phyloP scores from a whole-genome alignment of 2,113 vertebrate species.

The Sinocyclocheilus grahami region DNA sequence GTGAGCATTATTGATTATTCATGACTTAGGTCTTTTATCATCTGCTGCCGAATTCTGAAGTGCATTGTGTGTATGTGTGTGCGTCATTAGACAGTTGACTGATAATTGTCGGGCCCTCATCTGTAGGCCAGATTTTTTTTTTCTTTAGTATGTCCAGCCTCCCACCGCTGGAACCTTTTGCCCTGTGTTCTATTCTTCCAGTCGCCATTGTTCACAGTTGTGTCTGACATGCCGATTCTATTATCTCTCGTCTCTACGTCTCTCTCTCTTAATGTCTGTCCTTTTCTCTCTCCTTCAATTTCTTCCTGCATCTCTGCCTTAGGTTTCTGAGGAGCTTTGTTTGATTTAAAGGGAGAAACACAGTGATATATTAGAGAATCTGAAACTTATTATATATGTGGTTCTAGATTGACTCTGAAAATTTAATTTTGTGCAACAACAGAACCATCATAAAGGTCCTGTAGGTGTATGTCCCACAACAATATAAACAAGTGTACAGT shows the following conservation, averaged over 20 bases:
- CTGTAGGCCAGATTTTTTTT: background rate
- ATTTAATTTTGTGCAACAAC: background rate
- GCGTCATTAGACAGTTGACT: background rate
- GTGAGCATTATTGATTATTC: conserved; percentile 46
- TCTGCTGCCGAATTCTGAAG: background rate
- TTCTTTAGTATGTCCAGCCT: background rate
- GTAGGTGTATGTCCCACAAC: background rate
- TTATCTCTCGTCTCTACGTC: conserved; percentile 3
- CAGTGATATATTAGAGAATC: background rate
- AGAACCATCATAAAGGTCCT: background rate
- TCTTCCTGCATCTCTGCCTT: background rate
- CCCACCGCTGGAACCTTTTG: background rate
- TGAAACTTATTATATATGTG: conserved; percentile 4
- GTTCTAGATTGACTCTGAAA: background rate
- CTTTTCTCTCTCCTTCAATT: background rate
- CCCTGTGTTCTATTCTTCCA: background rate
- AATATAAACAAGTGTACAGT: background rate
- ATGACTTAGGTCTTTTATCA: conserved; percentile 23
- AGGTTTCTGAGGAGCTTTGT: conserved; percentile 1
- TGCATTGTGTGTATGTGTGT: background rate
- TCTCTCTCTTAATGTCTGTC: background rate
- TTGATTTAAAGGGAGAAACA: conserved; percentile 5
- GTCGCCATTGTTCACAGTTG: background rate
- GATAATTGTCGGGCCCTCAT: background rate
- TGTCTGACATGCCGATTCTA: background rate